Conservation (phyloP, 2,888 invertebrate species). For the Coleophora flavipennella region DNA sequence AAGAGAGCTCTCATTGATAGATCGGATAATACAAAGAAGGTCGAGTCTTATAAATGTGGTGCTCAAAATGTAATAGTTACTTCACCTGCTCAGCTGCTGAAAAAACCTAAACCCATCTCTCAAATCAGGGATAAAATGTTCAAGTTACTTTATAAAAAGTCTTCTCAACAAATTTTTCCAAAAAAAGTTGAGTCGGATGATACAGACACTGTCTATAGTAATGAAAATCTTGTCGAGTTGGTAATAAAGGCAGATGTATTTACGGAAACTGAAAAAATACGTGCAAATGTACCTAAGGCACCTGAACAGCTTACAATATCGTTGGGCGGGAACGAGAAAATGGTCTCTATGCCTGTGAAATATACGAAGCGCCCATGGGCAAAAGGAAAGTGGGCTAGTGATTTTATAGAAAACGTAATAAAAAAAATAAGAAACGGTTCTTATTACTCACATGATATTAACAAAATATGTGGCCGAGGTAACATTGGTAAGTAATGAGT, state of each 20-base stretch:
- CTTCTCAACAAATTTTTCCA: constrained; percentile 4
- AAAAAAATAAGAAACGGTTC: constrained; percentile 46
- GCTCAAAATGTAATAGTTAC: constrained; percentile 6
- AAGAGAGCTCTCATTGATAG: constrained; percentile 3
- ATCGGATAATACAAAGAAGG: constrained; percentile 11
- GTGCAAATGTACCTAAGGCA: not conserved
- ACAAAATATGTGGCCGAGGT: not conserved
- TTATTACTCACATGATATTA: constrained; percentile 40
- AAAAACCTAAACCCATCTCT: constrained; percentile 27
- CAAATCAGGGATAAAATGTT: constrained; percentile 45
- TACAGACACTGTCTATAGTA: too few species aligned
- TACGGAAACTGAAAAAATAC: constrained; percentile 11
- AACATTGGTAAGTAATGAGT: too few species aligned
- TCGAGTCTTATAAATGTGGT: constrained; percentile 6
- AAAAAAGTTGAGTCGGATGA: too few species aligned
- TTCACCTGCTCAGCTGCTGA: constrained; percentile 10
- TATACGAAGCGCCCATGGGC: constrained; percentile 23
- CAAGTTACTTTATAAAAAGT: constrained; percentile 39
- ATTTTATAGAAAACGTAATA: constrained; percentile 55
- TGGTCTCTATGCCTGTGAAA: not conserved
- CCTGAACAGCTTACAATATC: too few species aligned
- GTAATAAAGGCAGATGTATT: constrained; percentile 12
- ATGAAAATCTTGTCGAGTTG: too few species aligned
- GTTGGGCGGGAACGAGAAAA: too few species aligned
- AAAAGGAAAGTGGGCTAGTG: constrained; percentile 47